A percentile compares a stretch with the other conserved stretches of the same genome.
phyloP scores from a whole-genome alignment of 2,797 vertebrate genomes.

The Alfaro cultratus region DNA sequence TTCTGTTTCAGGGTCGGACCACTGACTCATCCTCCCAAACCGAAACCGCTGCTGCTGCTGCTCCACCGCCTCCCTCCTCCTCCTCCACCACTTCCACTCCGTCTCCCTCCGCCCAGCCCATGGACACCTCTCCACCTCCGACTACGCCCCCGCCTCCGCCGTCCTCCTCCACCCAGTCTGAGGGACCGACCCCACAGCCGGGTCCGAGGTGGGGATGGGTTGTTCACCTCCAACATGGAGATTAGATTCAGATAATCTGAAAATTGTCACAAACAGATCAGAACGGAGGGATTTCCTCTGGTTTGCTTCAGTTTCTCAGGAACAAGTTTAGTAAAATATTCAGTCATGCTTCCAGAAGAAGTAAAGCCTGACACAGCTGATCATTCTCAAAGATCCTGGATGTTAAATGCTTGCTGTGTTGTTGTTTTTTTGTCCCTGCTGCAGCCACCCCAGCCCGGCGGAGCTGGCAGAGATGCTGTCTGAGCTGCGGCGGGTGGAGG shows the following conservation, averaged over 20 bases:
- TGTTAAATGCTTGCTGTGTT: slow-evolving; percentile 1
- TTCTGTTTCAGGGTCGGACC: slow-evolving; percentile 64
- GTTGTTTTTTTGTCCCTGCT: neutral
- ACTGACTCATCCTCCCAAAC: slow-evolving; percentile 70
- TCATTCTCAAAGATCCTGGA: too few relatives aligned
- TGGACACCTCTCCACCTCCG: slow-evolving; percentile 80
- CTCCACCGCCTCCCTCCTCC: slow-evolving; percentile 64
- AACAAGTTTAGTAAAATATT: neutral
- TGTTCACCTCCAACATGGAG: neutral
- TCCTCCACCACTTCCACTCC: slow-evolving; percentile 78
- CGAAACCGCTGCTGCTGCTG: slow-evolving; percentile 55
- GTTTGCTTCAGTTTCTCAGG: neutral
- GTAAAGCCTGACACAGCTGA: too few relatives aligned
- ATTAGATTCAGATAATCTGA: neutral
- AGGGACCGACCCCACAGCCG: slow-evolving; percentile 77
- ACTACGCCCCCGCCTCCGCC: slow-evolving; percentile 75
- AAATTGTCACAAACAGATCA: neutral
- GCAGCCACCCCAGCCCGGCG: slow-evolving; percentile 87
- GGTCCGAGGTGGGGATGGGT: slow-evolving; percentile 77
- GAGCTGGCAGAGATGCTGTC: slow-evolving; percentile 89
- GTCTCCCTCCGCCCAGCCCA: slow-evolving; percentile 77
- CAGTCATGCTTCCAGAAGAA: neutral
- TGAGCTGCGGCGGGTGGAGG: slow-evolving; percentile 87
- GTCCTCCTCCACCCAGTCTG: slow-evolving; percentile 74
- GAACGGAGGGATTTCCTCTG: neutral